Evolutionary conservation across 2,888 invertebrate species (phyloP), one percentile per base, ranked within the genome.

Genomic region (Oxycera nigricornis): DNA sequence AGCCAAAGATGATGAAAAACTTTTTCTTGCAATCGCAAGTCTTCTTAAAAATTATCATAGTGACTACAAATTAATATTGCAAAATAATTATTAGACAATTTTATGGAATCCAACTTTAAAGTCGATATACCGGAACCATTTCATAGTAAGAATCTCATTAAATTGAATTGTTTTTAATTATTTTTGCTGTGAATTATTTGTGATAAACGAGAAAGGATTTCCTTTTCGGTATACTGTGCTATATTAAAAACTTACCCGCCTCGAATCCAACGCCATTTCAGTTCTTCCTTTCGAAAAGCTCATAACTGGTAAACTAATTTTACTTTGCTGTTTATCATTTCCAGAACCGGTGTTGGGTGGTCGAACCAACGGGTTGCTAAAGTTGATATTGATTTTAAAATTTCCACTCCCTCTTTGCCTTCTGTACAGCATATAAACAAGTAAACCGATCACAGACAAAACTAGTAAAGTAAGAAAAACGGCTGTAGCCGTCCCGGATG

Each of bases 321-420:
- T 73, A 0, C 46, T 11, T 26, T 35, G 11, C 22, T 28, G 22
- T 28, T 31, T 57, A 52, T 26, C 46, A 61, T 65, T 72, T 0
- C 14, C 14, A n/a, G n/a, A n/a, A 3, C 6, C 46, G 77, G 68
- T 73, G 74, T 55, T 77, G 6, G 9, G 75, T 22, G 80, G 78
- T 59, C 82, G 80, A 74, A 82, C 81, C 79, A 85, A 78, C 73
- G 86, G 84, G 83, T 85, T 86, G 81, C 86, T 85, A 82, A 85
- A 85, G 82, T 84, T 83, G 82, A 86, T 80, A 80, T 81, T 83
- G 79, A 84, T 81, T 79, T 83, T 84, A 80, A 85, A 82, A 81
- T 86, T 79, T 82, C 84, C 79, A 82, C 85, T 77, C 79, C 88
- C 90, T 87, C 89, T 85, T 81, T 84, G 76, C 74, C 77, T 76